Evolutionary conservation across 2,113 vertebrate genomes (phyloP).

Genomic region (Engraulis encrasicolus): DNA sequence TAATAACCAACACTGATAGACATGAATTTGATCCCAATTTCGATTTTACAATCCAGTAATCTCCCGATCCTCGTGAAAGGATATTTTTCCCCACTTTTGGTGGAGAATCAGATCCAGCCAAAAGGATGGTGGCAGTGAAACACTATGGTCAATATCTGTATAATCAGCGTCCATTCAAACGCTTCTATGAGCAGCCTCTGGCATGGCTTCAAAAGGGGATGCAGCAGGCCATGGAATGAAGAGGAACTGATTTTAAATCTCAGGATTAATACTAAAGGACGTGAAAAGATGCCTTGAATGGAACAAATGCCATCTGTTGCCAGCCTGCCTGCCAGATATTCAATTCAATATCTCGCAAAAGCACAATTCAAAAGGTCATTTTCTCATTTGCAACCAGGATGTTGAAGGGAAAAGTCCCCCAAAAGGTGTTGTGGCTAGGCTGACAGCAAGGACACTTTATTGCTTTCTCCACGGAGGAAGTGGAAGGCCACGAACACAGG

Average conservation of each 20-base stretch:
- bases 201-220: neutral
- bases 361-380: too few relatives aligned
- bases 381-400: too few relatives aligned
- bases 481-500: too few relatives aligned
- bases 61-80: too few relatives aligned
- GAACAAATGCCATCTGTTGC: neutral
- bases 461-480: too few relatives aligned
- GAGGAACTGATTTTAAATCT: neutral
- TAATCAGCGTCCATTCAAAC: neutral
- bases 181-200: neutral
- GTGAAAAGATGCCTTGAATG: neutral
- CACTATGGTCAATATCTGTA: neutral
- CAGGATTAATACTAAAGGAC: neutral
- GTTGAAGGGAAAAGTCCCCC: too few relatives aligned
- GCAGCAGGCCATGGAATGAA: neutral
- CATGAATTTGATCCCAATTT: too few relatives aligned
- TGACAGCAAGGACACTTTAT: too few relatives aligned
- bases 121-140: neutral
- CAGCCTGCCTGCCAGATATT: neutral
- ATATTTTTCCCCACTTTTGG: neutral
- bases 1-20: too few relatives aligned
- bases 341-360: neutral
- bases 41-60: too few relatives aligned
- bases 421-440: too few relatives aligned
- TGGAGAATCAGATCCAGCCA: neutral